Base-by-base conservation (phyloP, 2,888 invertebrate genomes). In the Cyclophora punctaria region DNA sequence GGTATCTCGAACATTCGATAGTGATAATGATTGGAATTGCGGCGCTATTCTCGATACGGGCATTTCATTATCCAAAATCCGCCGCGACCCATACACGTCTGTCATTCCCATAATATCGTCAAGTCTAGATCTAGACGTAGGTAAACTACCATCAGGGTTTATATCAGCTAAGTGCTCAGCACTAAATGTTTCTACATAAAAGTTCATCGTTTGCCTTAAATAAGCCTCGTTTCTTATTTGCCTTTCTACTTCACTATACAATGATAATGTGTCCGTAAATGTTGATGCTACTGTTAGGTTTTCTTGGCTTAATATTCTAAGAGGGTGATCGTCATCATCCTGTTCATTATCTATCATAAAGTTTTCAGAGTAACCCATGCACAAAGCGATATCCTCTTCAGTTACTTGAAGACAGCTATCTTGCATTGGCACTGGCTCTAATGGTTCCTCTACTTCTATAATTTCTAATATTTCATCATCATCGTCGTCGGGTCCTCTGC, bases 281-380 rank as follows among this genome's bases (percentile, higher is more conserved):
- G 96, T 96, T 40, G 97, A 96, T 5, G 96, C 95, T 33, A 96
- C 93, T 4, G 96, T 96, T 59, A 97, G 89, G 80, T 96, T 96
- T 86, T 97, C 96, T 83, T 96, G 95, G 69, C 97, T 97, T 44
- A 97, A 90, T 64, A 96, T 95, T 62, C 96, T 90, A 47, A 97
- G 83, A 0, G 97, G 97, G 89, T 97, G 97, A 71, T 95, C 95
- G 57, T 94, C 92, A 49, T 91, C 91, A 58, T 91, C 92, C 71
- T 93, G 93, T 65, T 94, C 94, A 35, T 92, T 91, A 78, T 94
- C 93, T 0, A 92, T 92, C 41, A 94, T 74, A 45, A 92, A 92
- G 80, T 93, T 93, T 60, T 93, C 93, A 47, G 86, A 80, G 63
- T 89, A 89, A 43, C 93, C 93, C 95, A 96, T 96, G 67, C 96